phyloP scores from a whole-genome alignment of 1,140 invertebrate genomes.

The Paraescarpia echinospica region DNA sequence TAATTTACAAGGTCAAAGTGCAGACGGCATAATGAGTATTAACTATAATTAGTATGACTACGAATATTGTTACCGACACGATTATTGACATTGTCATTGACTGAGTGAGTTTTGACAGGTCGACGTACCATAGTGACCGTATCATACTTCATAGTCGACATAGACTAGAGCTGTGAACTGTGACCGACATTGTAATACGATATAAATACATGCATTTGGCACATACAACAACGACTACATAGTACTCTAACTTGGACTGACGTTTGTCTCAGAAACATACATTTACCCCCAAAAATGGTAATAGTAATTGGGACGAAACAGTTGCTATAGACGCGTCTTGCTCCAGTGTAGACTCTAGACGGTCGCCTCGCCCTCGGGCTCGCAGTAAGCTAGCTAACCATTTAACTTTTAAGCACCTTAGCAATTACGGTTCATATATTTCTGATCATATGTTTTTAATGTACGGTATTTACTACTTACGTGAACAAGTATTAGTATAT shows the following conservation, averaged over 20 bases:
- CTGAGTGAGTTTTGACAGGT: too few species aligned
- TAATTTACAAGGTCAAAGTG: too few species aligned
- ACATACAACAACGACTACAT: not conserved
- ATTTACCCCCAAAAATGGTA: not conserved
- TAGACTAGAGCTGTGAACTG: too few species aligned
- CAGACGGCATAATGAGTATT: too few species aligned
- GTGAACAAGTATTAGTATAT: not conserved
- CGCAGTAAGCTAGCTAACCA: not conserved
- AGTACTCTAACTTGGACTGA: not conserved
- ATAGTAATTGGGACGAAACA: not conserved
- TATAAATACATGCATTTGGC: too few species aligned
- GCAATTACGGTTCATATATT: not conserved
- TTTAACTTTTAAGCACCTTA: not conserved
- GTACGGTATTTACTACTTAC: not conserved
- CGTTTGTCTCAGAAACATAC: not conserved
- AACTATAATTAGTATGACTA: too few species aligned
- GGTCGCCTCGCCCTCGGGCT: too few species aligned
- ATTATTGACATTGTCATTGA: too few species aligned
- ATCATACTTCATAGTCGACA: too few species aligned
- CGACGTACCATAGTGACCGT: too few species aligned
- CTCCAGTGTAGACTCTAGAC: not conserved
- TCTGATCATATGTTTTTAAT: not conserved
- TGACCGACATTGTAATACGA: too few species aligned
- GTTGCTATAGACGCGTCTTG: not conserved
- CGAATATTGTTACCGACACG: too few species aligned